Evolutionary conservation across 1,140 invertebrate genomes (phyloP), one percentile per base, ranked within the genome.

Genomic region (Drosophila novamexicana): DNA sequence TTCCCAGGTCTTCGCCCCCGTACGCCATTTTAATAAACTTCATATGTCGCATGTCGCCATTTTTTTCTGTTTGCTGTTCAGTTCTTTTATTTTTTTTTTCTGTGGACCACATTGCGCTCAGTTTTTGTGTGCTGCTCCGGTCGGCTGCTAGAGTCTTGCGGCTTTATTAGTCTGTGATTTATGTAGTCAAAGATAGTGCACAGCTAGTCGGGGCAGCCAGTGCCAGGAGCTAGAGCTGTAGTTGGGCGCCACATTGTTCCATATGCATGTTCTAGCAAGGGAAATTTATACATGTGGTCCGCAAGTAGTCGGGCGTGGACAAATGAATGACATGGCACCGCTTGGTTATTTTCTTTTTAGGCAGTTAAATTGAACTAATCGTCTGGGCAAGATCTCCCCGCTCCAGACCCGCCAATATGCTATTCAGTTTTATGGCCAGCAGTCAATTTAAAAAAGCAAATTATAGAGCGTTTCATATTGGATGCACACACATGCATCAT

Each of bases 141-240:
- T 65, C 75, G 50, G 62, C 56, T 53, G 65, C 73, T 75, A 83
- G 70, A 84, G 85, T 90, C 84, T 90, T 89, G 84, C 81, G 84
- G 84, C 84, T 89, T 89, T 89, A 89, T 89, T 89, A 89, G 84
- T 89, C 84, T 71, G 84, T 89, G 84, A 89, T 89, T 89, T 89
- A 89, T 89, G 84, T 84, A 89, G 84, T 89, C 81, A 80, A 75
- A 89, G 84, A 89, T 89, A 89, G 85, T 82, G 72, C 73, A 73
- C 75, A 78, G 75, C 72, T 52, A 74, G 75, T 75, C 72, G 10
- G 39, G 39, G 65, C 36, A 70, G 50, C 18, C 39, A 37, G 47
- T 37, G 12, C 12, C 42, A 29, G 14, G 5, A 29, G 66, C 45
- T 62, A n/a, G 59, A 39, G 47, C 40, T 68, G 40, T 42, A 39